A percentile compares a stretch with the other conserved stretches of the same genome.
Evolutionary conservation across 2,113 vertebrate species (phyloP).

Genomic region (Tangachromis dhanisi): DNA sequence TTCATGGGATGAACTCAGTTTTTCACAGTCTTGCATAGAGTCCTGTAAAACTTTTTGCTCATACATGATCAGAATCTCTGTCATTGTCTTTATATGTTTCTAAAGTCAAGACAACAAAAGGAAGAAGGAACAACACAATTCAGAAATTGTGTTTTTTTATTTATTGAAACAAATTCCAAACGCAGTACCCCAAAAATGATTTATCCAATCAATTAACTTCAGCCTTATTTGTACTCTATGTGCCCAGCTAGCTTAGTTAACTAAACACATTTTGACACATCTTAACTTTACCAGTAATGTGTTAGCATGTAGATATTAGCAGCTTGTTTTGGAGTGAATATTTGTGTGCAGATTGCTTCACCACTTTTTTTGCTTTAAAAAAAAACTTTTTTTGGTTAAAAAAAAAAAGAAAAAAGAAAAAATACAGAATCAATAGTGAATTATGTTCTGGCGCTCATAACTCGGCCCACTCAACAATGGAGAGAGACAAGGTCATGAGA

Average conservation of each 20-base stretch:
- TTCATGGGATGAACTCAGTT: not conserved
- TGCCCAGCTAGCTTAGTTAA: not conserved
- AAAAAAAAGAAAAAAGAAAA: not conserved
- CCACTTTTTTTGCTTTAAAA: not conserved
- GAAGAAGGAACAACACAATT: not conserved
- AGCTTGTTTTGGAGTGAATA: not conserved
- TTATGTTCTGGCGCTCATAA: constrained; percentile 85
- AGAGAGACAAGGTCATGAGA: constrained; percentile 89
- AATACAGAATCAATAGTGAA: constrained; percentile 81
- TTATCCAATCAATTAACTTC: not conserved
- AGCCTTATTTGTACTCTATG: not conserved
- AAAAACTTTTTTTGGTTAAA: constrained; percentile 12
- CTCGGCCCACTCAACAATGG: constrained; percentile 82
- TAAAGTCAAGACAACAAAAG: not conserved
- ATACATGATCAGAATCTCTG: not conserved
- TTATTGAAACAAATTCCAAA: not conserved
- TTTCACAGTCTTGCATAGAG: not conserved
- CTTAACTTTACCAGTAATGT: not conserved
- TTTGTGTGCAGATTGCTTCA: not conserved
- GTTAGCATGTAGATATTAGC: not conserved
- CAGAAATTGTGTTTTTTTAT: not conserved
- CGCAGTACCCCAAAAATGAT: not conserved
- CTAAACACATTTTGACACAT: not conserved
- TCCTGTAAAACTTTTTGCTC: not conserved
- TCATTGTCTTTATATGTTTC: not conserved